phyloP scores from a whole-genome alignment of 1,140 invertebrate genomes.

The Oncopeltus fasciatus region DNA sequence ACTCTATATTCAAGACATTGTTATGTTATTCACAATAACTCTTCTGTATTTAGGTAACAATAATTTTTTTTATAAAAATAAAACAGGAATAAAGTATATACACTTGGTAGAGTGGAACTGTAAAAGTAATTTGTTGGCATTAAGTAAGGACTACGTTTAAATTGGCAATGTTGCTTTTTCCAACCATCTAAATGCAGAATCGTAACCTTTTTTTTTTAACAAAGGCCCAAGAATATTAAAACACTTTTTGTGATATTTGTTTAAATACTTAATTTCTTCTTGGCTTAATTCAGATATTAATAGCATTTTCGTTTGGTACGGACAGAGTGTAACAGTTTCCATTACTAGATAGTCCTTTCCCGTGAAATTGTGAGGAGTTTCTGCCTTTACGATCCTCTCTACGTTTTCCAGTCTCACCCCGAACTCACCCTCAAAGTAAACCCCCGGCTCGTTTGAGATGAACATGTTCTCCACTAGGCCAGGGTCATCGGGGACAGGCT shows the following conservation, averaged over 20 bases:
- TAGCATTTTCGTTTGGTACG: slow-evolving; percentile 82
- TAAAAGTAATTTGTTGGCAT: too few species aligned
- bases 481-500: slow-evolving; percentile 61
- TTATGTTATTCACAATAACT: too few species aligned
- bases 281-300: slow-evolving; percentile 58
- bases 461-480: slow-evolving; percentile 81
- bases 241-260: slow-evolving; percentile 61
- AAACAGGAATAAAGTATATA: too few species aligned
- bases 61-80: too few species aligned
- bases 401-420: slow-evolving; percentile 17
- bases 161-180: slow-evolving; percentile 50
- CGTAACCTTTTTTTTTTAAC: slow-evolving; percentile 43
- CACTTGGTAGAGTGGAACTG: too few species aligned
- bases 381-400: slow-evolving; percentile 32
- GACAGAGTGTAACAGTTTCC: slow-evolving; percentile 81
- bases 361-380: slow-evolving; percentile 52
- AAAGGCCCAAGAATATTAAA: slow-evolving; percentile 52
- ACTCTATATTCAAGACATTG: too few species aligned
- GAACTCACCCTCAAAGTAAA: slow-evolving; percentile 51
- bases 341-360: slow-evolving; percentile 73
- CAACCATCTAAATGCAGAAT: slow-evolving; percentile 57
- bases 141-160: too few species aligned
- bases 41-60: too few species aligned
- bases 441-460: slow-evolving; percentile 84
- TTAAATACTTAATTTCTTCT: slow-evolving; percentile 57